Base-by-base conservation (phyloP, 2,797 vertebrate species). In the Acrossocheilus fasciatus region DNA sequence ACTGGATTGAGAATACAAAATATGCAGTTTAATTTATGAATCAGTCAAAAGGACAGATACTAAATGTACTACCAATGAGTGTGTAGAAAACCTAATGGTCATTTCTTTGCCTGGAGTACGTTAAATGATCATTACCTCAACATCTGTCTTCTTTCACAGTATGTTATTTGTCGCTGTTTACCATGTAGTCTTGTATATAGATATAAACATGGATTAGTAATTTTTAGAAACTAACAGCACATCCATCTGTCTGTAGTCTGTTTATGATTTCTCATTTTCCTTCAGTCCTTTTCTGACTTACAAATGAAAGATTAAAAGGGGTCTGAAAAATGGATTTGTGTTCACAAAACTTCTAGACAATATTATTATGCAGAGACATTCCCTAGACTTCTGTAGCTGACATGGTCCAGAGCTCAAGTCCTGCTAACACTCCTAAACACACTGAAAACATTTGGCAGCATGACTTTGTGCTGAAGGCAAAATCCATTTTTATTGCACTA, bases 21-120 rank as follows among this genome's bases (percentile, higher is more conserved):
- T 85, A 45, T 90, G 84, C 87, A 90, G 84, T 86, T 88, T 92
- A 92, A 92, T 90, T 89, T 92, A 92, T 91, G 84, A 87, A 91
- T 93, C 89, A 91, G 90, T 91, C 90, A 74, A 91, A 92, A 93
- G 91, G 89, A 94, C 92, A 92, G 45, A 45, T 45, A 64, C 70
- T 9, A 47, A 36, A 43, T 54, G 43, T 75, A 4, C 69, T 57
- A 89, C 70, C 30, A 81, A 30, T 72, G 70, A 88, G 87, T 86
- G 68, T 89, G 87, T 91, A n/a, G 68, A 82, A 84, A 86, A 12
- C 72, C 41, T 30, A 72, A 79, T 54, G n/a, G 45, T 4, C 1
- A 18, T 70, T 43, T 68, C 4, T 30, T 84, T 52, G 45, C 9
- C 64, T 3, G 26, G 30, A 68, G 14, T 54, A 26, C 4, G 20